A percentile compares a stretch with the other conserved stretches of the same genome.
phyloP scores from a whole-genome alignment of 2,888 invertebrate genomes.

The Elegia similella region DNA sequence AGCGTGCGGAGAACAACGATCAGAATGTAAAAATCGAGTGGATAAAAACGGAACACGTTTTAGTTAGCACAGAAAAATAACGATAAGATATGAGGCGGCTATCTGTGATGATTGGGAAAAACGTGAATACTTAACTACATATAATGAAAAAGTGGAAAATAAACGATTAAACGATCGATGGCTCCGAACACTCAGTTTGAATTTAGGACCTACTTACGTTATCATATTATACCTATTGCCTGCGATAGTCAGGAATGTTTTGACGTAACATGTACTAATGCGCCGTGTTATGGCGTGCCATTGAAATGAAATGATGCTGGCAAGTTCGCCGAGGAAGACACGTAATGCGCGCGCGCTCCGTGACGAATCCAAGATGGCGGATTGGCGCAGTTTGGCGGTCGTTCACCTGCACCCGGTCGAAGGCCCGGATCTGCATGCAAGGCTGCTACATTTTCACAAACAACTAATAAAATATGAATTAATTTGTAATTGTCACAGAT shows the following conservation, averaged over 20 bases:
- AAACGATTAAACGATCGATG: not conserved
- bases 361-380: slow-evolving; percentile 78
- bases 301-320: slow-evolving; percentile 36
- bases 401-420: slow-evolving; percentile 65
- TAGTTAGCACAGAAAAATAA: not conserved
- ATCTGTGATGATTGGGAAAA: not conserved
- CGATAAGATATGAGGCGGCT: not conserved
- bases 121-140: not conserved
- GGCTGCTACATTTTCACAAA: slow-evolving; percentile 52
- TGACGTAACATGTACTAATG: not conserved
- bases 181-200: not conserved
- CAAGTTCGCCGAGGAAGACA: slow-evolving; percentile 52
- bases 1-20: not conserved
- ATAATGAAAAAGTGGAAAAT: not conserved
- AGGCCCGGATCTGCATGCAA: slow-evolving; percentile 51
- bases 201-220: not conserved
- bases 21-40: not conserved
- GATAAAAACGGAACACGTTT: not conserved
- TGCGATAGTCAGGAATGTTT: not conserved
- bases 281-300: slow-evolving; percentile 8
- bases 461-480: slow-evolving; percentile 34
- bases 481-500: not conserved
- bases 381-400: slow-evolving; percentile 77
- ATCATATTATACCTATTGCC: not conserved
- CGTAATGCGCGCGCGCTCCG: slow-evolving; percentile 65